A percentile compares a stretch with the other conserved stretches of the same genome.
These are phyloP conservation scores for Tokudaia muenninki DNA, from an alignment of 2,797 vertebrate species.

Conservation along the genomic window DNA sequence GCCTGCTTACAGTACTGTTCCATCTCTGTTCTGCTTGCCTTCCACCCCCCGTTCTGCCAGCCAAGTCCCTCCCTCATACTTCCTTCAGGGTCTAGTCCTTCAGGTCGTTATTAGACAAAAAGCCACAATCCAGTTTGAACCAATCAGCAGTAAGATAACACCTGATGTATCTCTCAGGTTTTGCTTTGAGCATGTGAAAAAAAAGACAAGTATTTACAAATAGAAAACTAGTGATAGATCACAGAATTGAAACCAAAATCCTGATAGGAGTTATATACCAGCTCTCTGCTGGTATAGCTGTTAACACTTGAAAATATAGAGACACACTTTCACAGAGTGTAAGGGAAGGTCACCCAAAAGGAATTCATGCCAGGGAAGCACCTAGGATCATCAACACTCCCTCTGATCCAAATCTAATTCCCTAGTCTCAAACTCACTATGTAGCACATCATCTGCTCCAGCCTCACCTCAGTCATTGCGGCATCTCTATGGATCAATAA, in stretches of 20 bases:
- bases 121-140: not conserved
- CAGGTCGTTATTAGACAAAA: too few species aligned
- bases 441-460: not conserved
- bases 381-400: not conserved
- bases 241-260: not conserved
- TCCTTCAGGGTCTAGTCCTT: too few species aligned
- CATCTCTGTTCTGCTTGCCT: too few species aligned
- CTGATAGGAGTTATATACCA: not conserved
- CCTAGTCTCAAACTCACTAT: not conserved
- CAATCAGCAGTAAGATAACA: not conserved
- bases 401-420: not conserved
- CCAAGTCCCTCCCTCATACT: too few species aligned
- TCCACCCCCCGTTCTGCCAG: too few species aligned
- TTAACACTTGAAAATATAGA: not conserved
- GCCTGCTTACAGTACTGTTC: too few species aligned
- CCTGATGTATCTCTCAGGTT: not conserved
- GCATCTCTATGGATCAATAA: not conserved
- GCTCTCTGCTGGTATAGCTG: not conserved
- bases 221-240: not conserved
- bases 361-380: not conserved
- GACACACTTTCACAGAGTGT: not conserved
- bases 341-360: not conserved
- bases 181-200: not conserved
- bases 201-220: not conserved
- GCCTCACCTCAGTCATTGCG: too few species aligned